These are phyloP conservation scores for Pycnomerus fuliginosus DNA, from an alignment of 2,888 invertebrate genomes.

Conservation along the genomic window DNA sequence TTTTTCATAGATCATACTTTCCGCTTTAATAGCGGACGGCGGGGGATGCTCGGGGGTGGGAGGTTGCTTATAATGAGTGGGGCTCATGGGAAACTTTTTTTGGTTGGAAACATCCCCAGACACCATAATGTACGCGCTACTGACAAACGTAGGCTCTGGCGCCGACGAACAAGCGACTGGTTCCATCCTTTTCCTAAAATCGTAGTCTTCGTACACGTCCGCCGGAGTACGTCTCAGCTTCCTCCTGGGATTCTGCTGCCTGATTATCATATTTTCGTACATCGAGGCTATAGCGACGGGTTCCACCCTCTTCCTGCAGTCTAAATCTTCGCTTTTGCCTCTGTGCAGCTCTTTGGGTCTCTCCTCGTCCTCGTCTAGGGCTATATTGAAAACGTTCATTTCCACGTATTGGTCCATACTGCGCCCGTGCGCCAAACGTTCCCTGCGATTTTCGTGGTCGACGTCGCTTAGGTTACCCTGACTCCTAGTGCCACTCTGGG, in stretches of 20 bases:
- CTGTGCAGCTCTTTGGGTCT: constrained; percentile 47
- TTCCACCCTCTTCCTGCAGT: constrained; percentile 55
- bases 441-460: constrained; percentile 54
- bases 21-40: constrained; percentile 85
- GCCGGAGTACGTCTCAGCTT: constrained; percentile 65
- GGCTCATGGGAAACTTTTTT: constrained; percentile 69
- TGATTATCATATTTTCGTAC: constrained; percentile 70
- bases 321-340: constrained; percentile 52
- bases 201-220: constrained; percentile 65
- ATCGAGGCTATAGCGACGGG: constrained; percentile 73
- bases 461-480: constrained; percentile 72
- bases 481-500: constrained; percentile 67
- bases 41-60: constrained; percentile 95
- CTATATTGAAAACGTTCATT: constrained; percentile 61
- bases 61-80: constrained; percentile 87
- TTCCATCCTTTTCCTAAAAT: constrained; percentile 52
- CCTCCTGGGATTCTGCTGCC: constrained; percentile 70
- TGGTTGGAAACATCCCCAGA: constrained; percentile 32
- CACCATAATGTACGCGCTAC: constrained; percentile 58
- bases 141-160: constrained; percentile 55
- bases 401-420: constrained; percentile 79
- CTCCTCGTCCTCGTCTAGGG: constrained; percentile 48
- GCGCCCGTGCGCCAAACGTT: constrained; percentile 65
- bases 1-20: constrained; percentile 84
- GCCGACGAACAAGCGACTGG: constrained; percentile 41